Evolutionary conservation across 1,140 invertebrate species (phyloP).

Genomic region (Alviniconcha marisindica): DNA sequence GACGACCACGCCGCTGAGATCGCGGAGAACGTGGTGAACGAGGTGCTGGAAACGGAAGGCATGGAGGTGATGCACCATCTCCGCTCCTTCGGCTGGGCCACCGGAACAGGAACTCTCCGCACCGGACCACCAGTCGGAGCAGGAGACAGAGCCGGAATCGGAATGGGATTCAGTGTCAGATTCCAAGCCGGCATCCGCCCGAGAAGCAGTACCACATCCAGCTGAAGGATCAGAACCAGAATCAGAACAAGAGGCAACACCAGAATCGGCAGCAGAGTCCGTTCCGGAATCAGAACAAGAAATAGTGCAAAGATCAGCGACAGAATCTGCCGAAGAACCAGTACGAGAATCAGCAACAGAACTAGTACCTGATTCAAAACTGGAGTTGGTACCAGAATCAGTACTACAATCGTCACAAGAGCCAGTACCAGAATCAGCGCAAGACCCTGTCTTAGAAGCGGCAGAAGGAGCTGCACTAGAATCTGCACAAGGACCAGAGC

Average conservation of each 20-base stretch:
- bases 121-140: neutral
- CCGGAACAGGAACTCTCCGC: neutral
- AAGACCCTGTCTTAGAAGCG: neutral
- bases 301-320: neutral
- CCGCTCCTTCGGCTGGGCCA: neutral
- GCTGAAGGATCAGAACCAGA: neutral
- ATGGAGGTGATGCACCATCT: neutral
- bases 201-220: neutral
- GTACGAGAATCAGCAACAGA: neutral
- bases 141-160: neutral
- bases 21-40: conserved; percentile 20
- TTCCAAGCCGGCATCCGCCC: too few relatives aligned
- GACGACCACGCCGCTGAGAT: conserved; percentile 1
- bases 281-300: too few relatives aligned
- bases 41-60: conserved; percentile 23
- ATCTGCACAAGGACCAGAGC: neutral
- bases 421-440: neutral
- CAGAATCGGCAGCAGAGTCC: neutral
- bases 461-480: neutral
- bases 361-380: neutral
- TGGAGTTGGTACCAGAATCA: neutral
- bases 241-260: neutral
- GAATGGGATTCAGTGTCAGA: too few relatives aligned
- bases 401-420: neutral
- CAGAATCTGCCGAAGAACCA: too few relatives aligned